phyloP scores from a whole-genome alignment of 2,113 vertebrate genomes.

The Cephalopterus ornatus region DNA sequence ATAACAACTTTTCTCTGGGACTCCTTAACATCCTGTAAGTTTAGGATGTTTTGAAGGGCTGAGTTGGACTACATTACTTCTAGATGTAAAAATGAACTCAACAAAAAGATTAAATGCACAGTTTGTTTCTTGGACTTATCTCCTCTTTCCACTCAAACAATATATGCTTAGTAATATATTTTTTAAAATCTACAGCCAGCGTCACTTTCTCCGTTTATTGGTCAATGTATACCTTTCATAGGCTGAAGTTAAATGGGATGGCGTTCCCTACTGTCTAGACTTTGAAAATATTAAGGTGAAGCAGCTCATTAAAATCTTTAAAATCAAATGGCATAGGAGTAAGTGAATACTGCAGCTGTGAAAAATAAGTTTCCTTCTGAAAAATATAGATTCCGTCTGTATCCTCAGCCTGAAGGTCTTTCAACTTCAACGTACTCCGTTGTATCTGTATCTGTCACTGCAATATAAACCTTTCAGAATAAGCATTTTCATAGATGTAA shows the following conservation, averaged over 20 bases:
- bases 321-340: background rate
- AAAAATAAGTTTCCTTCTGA: background rate
- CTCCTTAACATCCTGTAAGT: background rate
- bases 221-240: background rate
- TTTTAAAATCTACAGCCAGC: background rate
- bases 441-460: background rate
- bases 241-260: background rate
- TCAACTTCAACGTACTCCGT: background rate
- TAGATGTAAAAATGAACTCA: background rate
- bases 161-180: background rate
- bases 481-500: background rate
- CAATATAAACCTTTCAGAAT: background rate
- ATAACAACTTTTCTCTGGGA: background rate
- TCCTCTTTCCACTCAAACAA: background rate
- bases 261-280: background rate
- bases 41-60: background rate
- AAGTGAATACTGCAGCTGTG: background rate
- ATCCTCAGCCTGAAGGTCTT: background rate
- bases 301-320: background rate
- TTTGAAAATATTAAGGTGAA: background rate
- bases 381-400: too few species aligned
- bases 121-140: background rate
- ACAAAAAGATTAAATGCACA: background rate
- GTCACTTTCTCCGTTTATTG: background rate
- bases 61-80: background rate